Conservation (phyloP, 2,797 vertebrate species). For the Crocidura indochinensis region DNA sequence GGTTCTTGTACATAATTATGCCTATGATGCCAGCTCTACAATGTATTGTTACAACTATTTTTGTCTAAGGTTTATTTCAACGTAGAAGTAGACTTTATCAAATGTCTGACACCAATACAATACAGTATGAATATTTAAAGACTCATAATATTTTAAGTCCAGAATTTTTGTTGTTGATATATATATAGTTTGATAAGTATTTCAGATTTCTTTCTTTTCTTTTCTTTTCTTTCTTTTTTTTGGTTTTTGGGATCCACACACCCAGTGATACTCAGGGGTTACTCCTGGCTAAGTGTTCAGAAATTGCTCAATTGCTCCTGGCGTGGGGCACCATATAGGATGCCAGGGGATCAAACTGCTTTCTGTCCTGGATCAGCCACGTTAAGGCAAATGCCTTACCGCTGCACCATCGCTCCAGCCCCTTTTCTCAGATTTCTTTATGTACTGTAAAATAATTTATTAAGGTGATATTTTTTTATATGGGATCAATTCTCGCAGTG, state of each 20-base stretch:
- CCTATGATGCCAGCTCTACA: neutral
- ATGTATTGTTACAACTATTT: conserved; percentile 45
- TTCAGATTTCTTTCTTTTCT: conserved; percentile 2
- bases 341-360: too few relatives aligned
- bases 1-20: neutral
- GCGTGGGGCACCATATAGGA: too few relatives aligned
- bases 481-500: too few relatives aligned
- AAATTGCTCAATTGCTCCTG: too few relatives aligned
- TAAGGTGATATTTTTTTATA: neutral
- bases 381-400: too few relatives aligned
- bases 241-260: too few relatives aligned
- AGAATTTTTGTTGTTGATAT: conserved; percentile 16
- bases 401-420: too few relatives aligned
- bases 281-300: too few relatives aligned
- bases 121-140: conserved; percentile 62
- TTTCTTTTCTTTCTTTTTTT: too few relatives aligned
- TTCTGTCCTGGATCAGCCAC: too few relatives aligned
- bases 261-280: too few relatives aligned
- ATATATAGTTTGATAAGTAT: conserved; percentile 54
- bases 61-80: conserved; percentile 62
- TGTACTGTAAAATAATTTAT: conserved; percentile 33
- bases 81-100: conserved; percentile 65
- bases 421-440: neutral
- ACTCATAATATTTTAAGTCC: neutral
- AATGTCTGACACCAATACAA: conserved; percentile 19